Evolutionary conservation across 2,888 invertebrate species (phyloP).

Genomic region (Agrotis segetum): DNA sequence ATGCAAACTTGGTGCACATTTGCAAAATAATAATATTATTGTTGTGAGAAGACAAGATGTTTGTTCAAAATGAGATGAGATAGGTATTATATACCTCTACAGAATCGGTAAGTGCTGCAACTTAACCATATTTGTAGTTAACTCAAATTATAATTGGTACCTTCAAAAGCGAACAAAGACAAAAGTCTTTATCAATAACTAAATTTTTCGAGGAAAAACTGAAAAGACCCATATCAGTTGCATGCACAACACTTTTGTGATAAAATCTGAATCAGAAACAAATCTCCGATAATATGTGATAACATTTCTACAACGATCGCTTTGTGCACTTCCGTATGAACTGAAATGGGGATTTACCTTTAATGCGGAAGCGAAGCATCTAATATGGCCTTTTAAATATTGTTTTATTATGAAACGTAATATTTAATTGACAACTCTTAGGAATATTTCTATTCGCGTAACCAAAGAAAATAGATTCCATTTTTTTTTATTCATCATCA

Average conservation of each 20-base stretch:
- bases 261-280: slow-evolving; percentile 5
- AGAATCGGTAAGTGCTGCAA: neutral
- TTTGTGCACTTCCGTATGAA: slow-evolving; percentile 10
- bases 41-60: neutral
- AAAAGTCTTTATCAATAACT: neutral
- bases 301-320: neutral
- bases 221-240: neutral
- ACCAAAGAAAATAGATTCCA: neutral
- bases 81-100: neutral
- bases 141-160: neutral
- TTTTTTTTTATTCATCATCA: too few species aligned
- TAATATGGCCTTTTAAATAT: neutral
- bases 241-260: slow-evolving; percentile 4
- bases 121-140: neutral
- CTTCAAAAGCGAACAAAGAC: too few species aligned
- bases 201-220: slow-evolving; percentile 21
- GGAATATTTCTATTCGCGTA: neutral
- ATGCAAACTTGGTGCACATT: neutral
- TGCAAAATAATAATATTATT: neutral
- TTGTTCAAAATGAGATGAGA: neutral
- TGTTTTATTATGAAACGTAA: neutral
- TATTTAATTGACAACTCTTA: neutral
- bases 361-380: neutral
- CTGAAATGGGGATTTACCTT: neutral
- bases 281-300: neutral